phyloP scores from a whole-genome alignment of 2,888 invertebrate genomes.

The Drosophila engyochracea region DNA sequence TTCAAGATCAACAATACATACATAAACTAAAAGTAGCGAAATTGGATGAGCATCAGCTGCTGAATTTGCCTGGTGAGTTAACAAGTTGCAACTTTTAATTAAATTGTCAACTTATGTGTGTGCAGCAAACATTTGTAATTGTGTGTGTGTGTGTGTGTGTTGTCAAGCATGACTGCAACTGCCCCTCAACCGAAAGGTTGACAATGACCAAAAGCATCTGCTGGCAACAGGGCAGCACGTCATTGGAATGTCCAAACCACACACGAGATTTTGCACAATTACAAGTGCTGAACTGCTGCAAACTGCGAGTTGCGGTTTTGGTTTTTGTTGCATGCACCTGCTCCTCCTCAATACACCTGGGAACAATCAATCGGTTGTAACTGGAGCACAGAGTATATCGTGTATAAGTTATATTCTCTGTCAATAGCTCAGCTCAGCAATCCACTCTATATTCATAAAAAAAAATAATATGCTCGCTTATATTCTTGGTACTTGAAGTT shows the following conservation, averaged over 20 bases:
- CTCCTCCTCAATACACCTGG: background rate
- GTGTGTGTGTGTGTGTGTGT: conserved; percentile 20
- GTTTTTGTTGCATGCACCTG: conserved; percentile 1
- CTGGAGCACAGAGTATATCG: background rate
- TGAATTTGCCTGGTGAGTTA: conserved; percentile 14
- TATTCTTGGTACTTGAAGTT: background rate
- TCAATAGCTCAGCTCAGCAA: background rate
- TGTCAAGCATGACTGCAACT: conserved; percentile 29
- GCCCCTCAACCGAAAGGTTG: conserved; percentile 11
- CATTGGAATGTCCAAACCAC: conserved; percentile 37
- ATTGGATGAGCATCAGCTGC: background rate
- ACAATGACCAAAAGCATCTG: conserved; percentile 31
- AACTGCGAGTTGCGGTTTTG: background rate
- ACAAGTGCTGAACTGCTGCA: conserved; percentile 4
- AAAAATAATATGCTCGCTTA: background rate
- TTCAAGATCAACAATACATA: background rate
- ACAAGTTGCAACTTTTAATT: conserved; percentile 29
- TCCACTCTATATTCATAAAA: background rate
- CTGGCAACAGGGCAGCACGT: conserved; percentile 13
- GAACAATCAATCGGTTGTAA: background rate
- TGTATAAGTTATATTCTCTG: background rate
- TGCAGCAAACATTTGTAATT: background rate
- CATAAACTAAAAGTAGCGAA: background rate
- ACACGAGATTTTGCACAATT: conserved; percentile 27
- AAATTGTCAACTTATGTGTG: conserved; percentile 16